Base-by-base conservation (phyloP, 2,888 invertebrate genomes). In the Dinocampus coccinellae region DNA sequence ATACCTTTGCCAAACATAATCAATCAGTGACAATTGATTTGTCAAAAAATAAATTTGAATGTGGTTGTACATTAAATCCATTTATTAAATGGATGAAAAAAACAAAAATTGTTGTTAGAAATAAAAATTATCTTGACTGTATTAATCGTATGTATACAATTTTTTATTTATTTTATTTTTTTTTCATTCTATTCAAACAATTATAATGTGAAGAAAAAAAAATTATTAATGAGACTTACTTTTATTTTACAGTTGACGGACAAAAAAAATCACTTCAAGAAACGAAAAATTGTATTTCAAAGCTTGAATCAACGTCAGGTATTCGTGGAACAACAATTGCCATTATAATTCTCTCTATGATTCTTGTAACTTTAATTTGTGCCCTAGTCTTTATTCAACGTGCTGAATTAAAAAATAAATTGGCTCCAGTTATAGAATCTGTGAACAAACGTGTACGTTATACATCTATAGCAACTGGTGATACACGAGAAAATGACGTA, bases 381-480 rank as follows among this genome's bases (percentile, higher is more conserved):
- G 90, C 91, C 3, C 88, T 93, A 65, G 88, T 91, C 24, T 93
- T 93, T 81, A 87, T 92, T 36, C 92, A 92, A 81, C 89, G 91
- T 74, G 89, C 90, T 70, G 89, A 89, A 73, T 87, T 93, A 58
- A 89, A 89, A 75, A 89, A 88, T 72, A 90, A 90, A 83, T 88
- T 92, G 52, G 89, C 89, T 34, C 92, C 93, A 0, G 88, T 93
- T 34, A 88, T 93, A 60, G 91, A 92, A 76, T 90, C 90, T 68
- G 91, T 93, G 47, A 90, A 92, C 42, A 90, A 92, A 82, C 92
- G 93, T 83, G 93, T 93, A 42, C 92, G 93, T 75, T 94, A 94
- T 79, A 93, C 93, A 0, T 92, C 92, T 9, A 93, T 94, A 77
- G 90, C 90, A 72, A 91, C 91, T 77, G 90, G 89, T 75, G 91